Conservation (phyloP, 1,140 invertebrate species). For the Zaprionus tsacasi region DNA sequence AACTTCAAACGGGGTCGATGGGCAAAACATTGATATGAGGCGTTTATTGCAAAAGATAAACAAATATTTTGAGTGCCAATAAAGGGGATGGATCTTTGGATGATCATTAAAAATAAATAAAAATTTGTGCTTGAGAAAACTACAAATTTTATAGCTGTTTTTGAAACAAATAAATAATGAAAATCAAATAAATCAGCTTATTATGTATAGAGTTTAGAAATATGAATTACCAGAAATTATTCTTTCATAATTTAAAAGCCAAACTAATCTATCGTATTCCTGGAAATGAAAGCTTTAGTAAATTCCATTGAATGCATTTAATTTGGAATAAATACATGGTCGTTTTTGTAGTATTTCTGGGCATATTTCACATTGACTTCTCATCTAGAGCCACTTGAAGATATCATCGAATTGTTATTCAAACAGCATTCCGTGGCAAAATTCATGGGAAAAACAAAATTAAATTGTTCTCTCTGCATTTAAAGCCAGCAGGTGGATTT, state of each 20-base stretch:
- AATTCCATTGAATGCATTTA: not conserved
- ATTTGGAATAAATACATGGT: not conserved
- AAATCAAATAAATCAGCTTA: not conserved
- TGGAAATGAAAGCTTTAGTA: no score
- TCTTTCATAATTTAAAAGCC: no score
- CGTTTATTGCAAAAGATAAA: not conserved
- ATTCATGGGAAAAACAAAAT: conserved; percentile 12
- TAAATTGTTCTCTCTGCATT: conserved; percentile 11
- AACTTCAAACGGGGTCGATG: conserved; percentile 4
- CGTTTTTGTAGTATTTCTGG: not conserved
- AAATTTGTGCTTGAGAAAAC: not conserved
- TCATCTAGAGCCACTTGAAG: conserved; percentile 1
- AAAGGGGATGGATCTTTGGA: not conserved
- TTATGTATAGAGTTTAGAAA: no score
- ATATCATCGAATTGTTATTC: conserved; percentile 9
- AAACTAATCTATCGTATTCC: no score
- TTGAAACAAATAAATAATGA: conserved; percentile 1
- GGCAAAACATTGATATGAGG: not conserved
- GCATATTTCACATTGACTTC: not conserved
- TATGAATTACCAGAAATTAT: no score
- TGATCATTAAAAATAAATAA: not conserved
- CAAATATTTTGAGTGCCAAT: conserved; percentile 1
- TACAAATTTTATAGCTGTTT: not conserved
- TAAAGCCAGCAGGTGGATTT: conserved; percentile 17
- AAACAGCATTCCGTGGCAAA: not conserved